Evolutionary conservation across 2,113 vertebrate species (phyloP).

Genomic region (Sylvia atricapilla): DNA sequence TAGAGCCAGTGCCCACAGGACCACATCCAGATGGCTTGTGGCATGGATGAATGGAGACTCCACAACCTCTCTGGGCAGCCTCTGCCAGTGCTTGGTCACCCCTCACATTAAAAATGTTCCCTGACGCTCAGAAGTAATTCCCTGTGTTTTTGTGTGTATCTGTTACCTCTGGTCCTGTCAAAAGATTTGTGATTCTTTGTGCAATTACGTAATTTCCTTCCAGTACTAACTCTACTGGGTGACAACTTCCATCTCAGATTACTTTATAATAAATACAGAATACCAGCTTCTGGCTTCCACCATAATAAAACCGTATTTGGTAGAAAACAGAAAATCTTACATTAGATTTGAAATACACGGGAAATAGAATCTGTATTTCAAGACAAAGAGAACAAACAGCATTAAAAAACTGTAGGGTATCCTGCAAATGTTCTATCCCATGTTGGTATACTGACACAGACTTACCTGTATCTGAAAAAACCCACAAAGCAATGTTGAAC

Average conservation of each 20-base stretch:
- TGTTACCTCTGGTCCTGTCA: not conserved
- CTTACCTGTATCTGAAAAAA: conserved; percentile 3
- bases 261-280: not conserved
- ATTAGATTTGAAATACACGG: not conserved
- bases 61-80: not conserved
- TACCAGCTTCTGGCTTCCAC: not conserved
- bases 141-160: not conserved
- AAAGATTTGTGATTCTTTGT: not conserved
- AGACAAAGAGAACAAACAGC: not conserved
- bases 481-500: not conserved
- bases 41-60: not conserved
- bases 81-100: not conserved
- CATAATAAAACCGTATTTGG: not conserved
- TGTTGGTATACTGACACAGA: not conserved
- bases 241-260: not conserved
- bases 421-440: not conserved
- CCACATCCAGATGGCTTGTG: not conserved
- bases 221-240: not conserved
- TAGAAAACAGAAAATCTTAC: not conserved
- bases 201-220: not conserved
- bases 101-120: not conserved
- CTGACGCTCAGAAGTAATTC: not conserved
- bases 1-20: not conserved
- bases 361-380: not conserved
- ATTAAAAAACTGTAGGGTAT: not conserved